Evolutionary conservation across 1,140 invertebrate genomes (phyloP), one percentile per base, ranked within the genome.

Genomic region (Dinoponera quadriceps): DNA sequence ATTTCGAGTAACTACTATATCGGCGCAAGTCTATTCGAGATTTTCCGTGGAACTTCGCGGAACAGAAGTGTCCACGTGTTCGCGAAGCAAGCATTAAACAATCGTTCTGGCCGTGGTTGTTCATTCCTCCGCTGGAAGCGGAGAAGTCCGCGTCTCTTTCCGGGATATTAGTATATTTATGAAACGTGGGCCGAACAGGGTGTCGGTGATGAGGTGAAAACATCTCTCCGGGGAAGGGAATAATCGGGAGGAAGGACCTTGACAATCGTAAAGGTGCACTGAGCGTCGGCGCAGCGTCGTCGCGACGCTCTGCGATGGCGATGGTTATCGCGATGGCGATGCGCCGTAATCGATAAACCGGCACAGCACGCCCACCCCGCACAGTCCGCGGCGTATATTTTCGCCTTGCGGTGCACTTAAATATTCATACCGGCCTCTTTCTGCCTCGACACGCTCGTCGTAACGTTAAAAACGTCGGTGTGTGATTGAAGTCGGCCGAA

Each of bases 291-390:
- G 84, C 38, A 73, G 83, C 68, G 57, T 84, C 83, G 86, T 83
- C 74, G 73, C 77, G 86, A 80, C 80, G 68, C 86, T 63, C 62
- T 72, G 78, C 62, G 65, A 78, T 54, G 57, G 51, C 62, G 87
- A 88, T 73, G 87, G 59, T 74, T 69, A 80, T 72, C 78, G 86
- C 29, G 66, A n/a, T n/a, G n/a, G 38, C 80, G 86, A 85, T 84
- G 88, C 84, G 69, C 82, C 77, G 87, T 80, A 86, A 89, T 89
- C 88, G 84, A 89, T 89, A 89, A 84, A 85, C 80, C 75, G 69
- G 59, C 54, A 49, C 62, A 66, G 81, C 60, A 62, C 87, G 81
- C 84, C 88, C 87, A 86, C 81, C 60, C 74, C 63, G 38, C 29
- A 33, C 68, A 27, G 38, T 49, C 51, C n/a, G n/a, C n/a, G n/a